phyloP scores from a whole-genome alignment of 2,888 invertebrate genomes.

The Spatulosminthurus flaviceps region DNA sequence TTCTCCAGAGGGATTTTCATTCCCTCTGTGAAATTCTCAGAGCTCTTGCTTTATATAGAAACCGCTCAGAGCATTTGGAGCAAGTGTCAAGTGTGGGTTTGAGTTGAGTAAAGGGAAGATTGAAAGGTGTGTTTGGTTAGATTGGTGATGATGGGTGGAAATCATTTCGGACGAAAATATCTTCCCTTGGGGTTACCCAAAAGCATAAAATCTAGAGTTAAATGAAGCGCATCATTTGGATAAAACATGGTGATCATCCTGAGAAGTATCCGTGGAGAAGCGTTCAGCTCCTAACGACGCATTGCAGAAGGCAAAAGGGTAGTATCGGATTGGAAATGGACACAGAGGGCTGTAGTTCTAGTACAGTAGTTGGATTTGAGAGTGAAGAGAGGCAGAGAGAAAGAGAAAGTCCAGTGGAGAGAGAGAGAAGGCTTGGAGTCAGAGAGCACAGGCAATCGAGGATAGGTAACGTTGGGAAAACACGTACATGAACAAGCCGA shows the following conservation, averaged over 20 bases:
- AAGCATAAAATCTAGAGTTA: slow-evolving; percentile 49
- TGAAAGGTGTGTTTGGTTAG: slow-evolving; percentile 21
- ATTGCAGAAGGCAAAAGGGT: neutral
- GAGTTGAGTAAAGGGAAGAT: neutral
- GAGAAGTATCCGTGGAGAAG: slow-evolving; percentile 21
- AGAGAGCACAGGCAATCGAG: neutral
- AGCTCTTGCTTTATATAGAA: no score
- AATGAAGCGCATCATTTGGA: slow-evolving; percentile 52
- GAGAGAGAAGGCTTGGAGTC: neutral
- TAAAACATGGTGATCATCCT: slow-evolving; percentile 45
- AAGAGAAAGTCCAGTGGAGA: slow-evolving; percentile 11
- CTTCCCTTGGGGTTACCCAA: slow-evolving; percentile 45
- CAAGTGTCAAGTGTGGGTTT: neutral
- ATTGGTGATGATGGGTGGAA: slow-evolving; percentile 37
- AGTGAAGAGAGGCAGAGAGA: no score
- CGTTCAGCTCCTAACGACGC: neutral
- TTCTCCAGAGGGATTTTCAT: no score
- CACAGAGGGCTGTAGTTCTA: neutral
- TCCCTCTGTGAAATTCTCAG: no score
- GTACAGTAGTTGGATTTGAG: no score
- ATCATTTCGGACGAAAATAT: slow-evolving; percentile 24
- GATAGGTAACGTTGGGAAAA: neutral
- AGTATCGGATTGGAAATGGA: slow-evolving; percentile 8
- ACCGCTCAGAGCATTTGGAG: no score
- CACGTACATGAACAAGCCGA: neutral